Base-by-base conservation (phyloP, 1,140 invertebrate species). In the Oscheius sp. region DNA sequence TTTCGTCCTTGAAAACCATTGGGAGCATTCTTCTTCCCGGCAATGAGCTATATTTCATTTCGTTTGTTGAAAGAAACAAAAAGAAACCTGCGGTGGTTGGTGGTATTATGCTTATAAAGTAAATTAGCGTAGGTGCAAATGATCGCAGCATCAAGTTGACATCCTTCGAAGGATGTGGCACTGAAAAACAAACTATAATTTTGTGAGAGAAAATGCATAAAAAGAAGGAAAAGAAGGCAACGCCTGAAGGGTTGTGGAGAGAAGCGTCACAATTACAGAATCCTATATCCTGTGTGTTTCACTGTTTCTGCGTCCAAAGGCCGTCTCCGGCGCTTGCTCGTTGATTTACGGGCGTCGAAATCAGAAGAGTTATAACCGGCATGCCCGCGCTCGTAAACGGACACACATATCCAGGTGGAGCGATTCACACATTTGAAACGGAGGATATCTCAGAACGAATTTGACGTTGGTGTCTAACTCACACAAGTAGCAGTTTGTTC, bases 11-110 rank as follows among this genome's bases (percentile, higher is more conserved):
- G 52, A 55, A 35, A 68, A 61, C 67, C 67, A 68, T 59, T 31
- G 49, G 32, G 67, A 31, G 32, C 67, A 68, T 20, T 68, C 67
- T 35, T 68, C 67, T 35, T 59, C 67, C 20, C 67, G 49, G 45
- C 67, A 68, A 23, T 55, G 23, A 23, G 7, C 23, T 13, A 26
- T 26, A 23, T 55, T 26, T 26, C 15, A 55, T 23, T n/a, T n/a
- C n/a, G n/a, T n/a, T n/a, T n/a, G n/a, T n/a, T n/a, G n/a, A n/a
- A n/a, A n/a, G n/a, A n/a, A n/a, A n/a, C n/a, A n/a, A n/a, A n/a
- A n/a, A n/a, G n/a, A n/a, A n/a, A n/a, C n/a, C n/a, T n/a, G n/a
- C n/a, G n/a, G n/a, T n/a, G n/a, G n/a, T n/a, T n/a, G n/a, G n/a
- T n/a, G n/a, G n/a, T n/a, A n/a, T n/a, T n/a, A 7, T 4, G 23